Evolutionary conservation across 2,113 vertebrate species (phyloP).

Genomic region (Chionis minor): DNA sequence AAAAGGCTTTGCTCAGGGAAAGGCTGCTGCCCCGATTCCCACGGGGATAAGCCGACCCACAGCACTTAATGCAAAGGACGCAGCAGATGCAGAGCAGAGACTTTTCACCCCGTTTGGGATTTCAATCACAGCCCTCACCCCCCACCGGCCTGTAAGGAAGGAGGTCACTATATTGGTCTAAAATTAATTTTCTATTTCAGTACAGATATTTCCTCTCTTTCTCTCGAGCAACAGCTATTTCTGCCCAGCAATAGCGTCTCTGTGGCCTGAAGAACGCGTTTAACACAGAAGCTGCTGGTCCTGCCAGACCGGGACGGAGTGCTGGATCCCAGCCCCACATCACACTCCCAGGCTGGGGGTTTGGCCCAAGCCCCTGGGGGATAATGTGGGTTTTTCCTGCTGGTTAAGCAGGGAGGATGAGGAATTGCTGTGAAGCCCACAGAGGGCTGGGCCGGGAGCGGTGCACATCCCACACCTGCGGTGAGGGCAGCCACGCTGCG

Average conservation of each 20-base stretch:
- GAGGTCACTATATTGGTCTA: not conserved
- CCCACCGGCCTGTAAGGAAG: not conserved
- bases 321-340: fast-evolving
- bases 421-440: not conserved
- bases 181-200: slow-evolving; percentile 1
- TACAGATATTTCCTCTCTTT: slow-evolving; percentile 14
- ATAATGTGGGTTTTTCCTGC: fast-evolving
- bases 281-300: not conserved
- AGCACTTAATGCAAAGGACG: fast-evolving
- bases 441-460: fast-evolving
- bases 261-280: not conserved
- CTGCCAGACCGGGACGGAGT: fast-evolving
- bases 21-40: not conserved
- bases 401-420: not conserved
- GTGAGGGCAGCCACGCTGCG: fast-evolving
- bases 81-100: not conserved
- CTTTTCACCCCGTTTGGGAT: not conserved
- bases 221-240: not conserved
- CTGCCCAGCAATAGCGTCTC: fast-evolving
- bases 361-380: not conserved
- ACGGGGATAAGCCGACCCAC: not conserved
- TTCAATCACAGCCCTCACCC: not conserved
- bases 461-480: not conserved
- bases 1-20: not conserved
- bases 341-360: not conserved